Evolutionary conservation across 2,113 vertebrate genomes (phyloP), one percentile per base, ranked within the genome.

Genomic region (Chionomys nivalis): DNA sequence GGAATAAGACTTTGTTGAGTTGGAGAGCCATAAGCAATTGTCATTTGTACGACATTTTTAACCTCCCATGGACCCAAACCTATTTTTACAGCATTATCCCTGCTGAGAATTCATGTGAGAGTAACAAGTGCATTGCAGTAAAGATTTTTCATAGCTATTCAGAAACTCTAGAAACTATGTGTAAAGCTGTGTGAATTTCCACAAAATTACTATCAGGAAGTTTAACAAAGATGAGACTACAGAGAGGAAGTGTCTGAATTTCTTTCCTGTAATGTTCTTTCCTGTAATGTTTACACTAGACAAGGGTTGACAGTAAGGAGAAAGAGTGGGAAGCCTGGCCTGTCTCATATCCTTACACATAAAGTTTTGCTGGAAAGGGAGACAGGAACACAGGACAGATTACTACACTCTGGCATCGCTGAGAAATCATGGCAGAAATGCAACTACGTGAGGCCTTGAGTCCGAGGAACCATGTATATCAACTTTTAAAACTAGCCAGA

Each of bases 131-230:
- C 1, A 31, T 39, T 82, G 39, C 33, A 91, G 36, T 33, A 42
- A 95, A 52, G 7, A 72, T 21, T 77, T 88, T 77, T 58, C 24
- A 79, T 8, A 78, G 19, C 58, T 72, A 75, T 85, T 92, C 28
- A 75, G 89, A 78, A 87, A 77, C 36, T 58, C 21, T 4, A 61
- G 94, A 77, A 82, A 73, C 16, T 81, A 42, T 14, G 13, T 55
- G 24, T n/a, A 61, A 95, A 28, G 24, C 3, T 79, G 31, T 55
- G 33, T n/a, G 0, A 78, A 24, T 81, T 91, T 61, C 63, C 68
- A 86, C 81, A 55, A 87, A 89, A 91, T 68, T 68, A 68, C 47
- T 68, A 72, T 24, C 39, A 88, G 55, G 73, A 95, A 33, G 68
- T 58, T 87, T 77, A 89, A 75, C 11, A 68, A 21, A 86, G 23